phyloP scores from a whole-genome alignment of 2,888 invertebrate genomes.

The Euzophera pinguis region DNA sequence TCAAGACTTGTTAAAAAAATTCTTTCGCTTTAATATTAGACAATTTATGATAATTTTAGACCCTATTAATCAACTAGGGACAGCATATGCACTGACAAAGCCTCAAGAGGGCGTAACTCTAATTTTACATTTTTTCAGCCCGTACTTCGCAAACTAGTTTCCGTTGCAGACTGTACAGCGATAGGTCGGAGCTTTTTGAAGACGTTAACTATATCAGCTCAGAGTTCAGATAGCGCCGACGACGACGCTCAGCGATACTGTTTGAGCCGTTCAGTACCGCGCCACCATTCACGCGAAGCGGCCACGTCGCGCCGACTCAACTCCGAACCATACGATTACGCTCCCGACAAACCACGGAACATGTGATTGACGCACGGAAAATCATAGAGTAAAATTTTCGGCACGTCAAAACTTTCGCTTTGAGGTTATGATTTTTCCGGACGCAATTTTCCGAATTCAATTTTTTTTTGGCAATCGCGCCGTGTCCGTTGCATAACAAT shows the following conservation, averaged over 20 bases:
- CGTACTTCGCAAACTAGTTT: slow-evolving; percentile 38
- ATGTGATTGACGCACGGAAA: slow-evolving; percentile 52
- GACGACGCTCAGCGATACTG: background rate
- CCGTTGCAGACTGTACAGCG: slow-evolving; percentile 35
- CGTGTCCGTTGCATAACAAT: slow-evolving; percentile 70
- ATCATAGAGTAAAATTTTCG: slow-evolving; percentile 46
- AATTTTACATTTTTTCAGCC: slow-evolving; percentile 26
- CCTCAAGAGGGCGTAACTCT: background rate
- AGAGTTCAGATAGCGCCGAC: slow-evolving; percentile 42
- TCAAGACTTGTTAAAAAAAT: no score
- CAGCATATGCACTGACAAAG: background rate
- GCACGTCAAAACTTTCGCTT: slow-evolving; percentile 34
- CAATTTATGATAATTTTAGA: no score
- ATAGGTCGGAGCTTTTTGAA: slow-evolving; percentile 48
- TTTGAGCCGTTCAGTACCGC: slow-evolving; percentile 54
- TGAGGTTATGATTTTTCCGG: slow-evolving; percentile 56
- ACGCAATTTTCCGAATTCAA: slow-evolving; percentile 49
- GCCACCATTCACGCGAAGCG: slow-evolving; percentile 53
- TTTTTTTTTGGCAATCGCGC: slow-evolving; percentile 52
- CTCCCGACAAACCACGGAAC: slow-evolving; percentile 55
- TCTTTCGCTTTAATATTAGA: no score
- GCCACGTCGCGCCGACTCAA: slow-evolving; percentile 48
- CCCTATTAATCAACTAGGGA: no score
- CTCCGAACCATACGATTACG: slow-evolving; percentile 47
- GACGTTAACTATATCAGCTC: slow-evolving; percentile 44